phyloP scores from a whole-genome alignment of 1,140 invertebrate species.

The Megalopta genalis region DNA sequence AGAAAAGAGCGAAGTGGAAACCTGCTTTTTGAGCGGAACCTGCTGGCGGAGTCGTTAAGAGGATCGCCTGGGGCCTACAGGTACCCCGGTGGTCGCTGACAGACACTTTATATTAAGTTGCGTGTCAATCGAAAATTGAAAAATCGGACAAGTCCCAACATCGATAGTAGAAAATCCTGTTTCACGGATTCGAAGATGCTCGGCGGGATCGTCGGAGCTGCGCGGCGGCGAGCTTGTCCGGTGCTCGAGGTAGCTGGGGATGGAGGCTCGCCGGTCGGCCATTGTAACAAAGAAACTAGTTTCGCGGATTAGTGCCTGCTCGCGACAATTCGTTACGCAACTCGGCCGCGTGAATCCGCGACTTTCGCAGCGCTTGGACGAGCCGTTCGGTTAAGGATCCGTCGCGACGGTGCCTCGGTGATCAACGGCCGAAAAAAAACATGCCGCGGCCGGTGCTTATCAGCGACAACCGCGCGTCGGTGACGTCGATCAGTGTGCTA shows the following conservation, averaged over 20 bases:
- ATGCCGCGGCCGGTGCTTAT: background rate
- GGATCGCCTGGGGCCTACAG: too few species aligned
- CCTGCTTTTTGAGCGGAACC: too few species aligned
- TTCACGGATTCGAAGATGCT: background rate
- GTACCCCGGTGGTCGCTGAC: background rate
- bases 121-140: background rate
- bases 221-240: too few species aligned
- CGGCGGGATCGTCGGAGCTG: background rate
- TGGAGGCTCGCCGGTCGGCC: too few species aligned
- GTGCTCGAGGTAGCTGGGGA: too few species aligned
- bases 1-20: too few species aligned
- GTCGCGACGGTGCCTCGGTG: background rate
- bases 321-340: constrained; percentile 35
- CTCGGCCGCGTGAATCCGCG: background rate
- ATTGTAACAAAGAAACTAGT: background rate
- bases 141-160: background rate
- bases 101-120: background rate
- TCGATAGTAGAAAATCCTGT: background rate
- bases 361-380: constrained; percentile 26
- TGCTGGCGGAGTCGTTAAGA: too few species aligned
- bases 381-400: background rate
- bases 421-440: constrained; percentile 34
- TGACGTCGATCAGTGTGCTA: constrained; percentile 15
- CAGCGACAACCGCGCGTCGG: background rate
- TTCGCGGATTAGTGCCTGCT: background rate